Evolutionary conservation across 2,888 invertebrate species (phyloP), one percentile per base, ranked within the genome.

Genomic region (Shargacucullia verbasci): DNA sequence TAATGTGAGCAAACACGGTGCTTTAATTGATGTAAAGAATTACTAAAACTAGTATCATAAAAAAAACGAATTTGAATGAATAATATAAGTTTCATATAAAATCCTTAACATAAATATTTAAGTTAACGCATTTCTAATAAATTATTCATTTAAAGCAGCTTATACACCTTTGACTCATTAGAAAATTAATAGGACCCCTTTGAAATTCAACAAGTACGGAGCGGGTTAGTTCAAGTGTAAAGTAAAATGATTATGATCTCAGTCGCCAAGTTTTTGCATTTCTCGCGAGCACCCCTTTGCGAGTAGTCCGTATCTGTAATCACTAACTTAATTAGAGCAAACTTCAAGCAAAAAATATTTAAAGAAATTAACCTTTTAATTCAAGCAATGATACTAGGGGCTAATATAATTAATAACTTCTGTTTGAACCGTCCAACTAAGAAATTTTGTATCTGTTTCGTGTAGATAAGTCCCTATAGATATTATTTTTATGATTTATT

Each of bases 341-440:
- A 79, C 78, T 80, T 64, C 78, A 78, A 76, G 79, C 74, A 85
- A 85, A 89, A 89, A 88, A 84, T 87, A 85, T 88, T 87, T 79
- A 80, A 83, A 84, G 85, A 87, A 89, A 90, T 90, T 86, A 87
- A 83, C 81, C 80, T 78, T 79, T 77, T 87, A 82, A 88, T 88
- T 89, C 76, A 73, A 76, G 80, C 79, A 81, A 82, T 84, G 83
- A 83, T 83, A 85, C 82, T 64, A 71, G 73, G 48, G 76, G 70
- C 64, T 82, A 82, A 85, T 86, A 78, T 83, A 81, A 86, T 88
- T 76, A 79, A 72, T 76, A 77, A 69, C 65, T 70, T 66, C 47
- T 57, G 59, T 62, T 62, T 67, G 34, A 60, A 62, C 65, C 33
- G 11, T 25, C 20, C 27, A 12, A 38, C 14, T 54, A 15, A 47